Base-by-base conservation (phyloP, 30 jellyfish, hydroid and myxozoan genomes). In the Chrysaora quinquecirrha region DNA sequence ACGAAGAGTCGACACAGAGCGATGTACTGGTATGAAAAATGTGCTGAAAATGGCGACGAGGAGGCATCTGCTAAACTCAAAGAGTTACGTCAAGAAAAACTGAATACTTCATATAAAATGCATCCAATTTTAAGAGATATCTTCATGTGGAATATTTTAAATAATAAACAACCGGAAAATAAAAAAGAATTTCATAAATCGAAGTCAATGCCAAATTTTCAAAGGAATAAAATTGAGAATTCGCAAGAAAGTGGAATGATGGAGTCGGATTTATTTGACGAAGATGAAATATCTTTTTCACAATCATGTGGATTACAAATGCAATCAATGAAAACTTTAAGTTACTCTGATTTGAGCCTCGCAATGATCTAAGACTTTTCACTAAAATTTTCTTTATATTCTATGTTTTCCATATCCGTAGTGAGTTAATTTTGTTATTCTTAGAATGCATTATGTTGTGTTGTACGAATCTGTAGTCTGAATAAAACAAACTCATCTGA, bases 111-210 rank as follows among this genome's bases (percentile, higher is more conserved):
- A 34, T 66, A 69, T 14, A 30, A 66, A 22, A 71, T 82, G 84
- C 92, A 82, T 33, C 92, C 92, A 33, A 68, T 82, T 50, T 43
- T 82, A 24, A 23, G 78, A 33, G 84, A 82, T 64, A 69, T 82
- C 27, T 72, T 82, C 48, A 61, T 74, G 73, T 71, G 69, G 85
- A 61, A 82, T n/a, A 7, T 82, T 11, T 70, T 82, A 25, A 52
- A 52, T 60, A 77, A 25, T 22, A 70, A 19, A 28, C 33, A 65
- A 12, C 80, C 76, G 22, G 35, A 69, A n/a, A 60, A 56, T 21
- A 64, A 56, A 34, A 62, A 34, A 30, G 79, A 60, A 74, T 49
- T 82, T 82, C 92, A 82, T 62, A 82, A 74, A 69, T 82, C 92
- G 0, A 71, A 30, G 28, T 82, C 92, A 30, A 82, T 85, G 3